Percentiles rank a stretch among this genome's conserved stretches.
Conservation (phyloP, 2,888 invertebrate genomes). For the Eudasyphora cyanicolor region DNA sequence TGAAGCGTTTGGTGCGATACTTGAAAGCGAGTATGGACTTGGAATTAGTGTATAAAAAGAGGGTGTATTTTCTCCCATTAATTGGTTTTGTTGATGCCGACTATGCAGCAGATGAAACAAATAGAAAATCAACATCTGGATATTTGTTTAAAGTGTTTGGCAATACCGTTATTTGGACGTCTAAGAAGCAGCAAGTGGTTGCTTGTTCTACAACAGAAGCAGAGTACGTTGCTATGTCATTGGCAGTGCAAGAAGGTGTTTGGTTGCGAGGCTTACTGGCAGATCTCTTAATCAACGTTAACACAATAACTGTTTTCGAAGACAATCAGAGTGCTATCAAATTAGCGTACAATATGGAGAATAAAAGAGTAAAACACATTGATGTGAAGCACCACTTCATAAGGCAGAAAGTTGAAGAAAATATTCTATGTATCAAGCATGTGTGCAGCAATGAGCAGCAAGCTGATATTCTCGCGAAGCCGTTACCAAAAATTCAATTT, state of each 20-base stretch:
- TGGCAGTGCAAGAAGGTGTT: constrained; percentile 53
- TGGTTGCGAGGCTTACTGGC: constrained; percentile 36
- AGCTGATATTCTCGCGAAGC: not conserved
- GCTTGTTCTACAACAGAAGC: constrained; percentile 62
- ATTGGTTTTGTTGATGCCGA: constrained; percentile 56
- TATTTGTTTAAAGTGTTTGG: constrained; percentile 47
- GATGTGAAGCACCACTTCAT: constrained; percentile 48
- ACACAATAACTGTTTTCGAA: constrained; percentile 31
- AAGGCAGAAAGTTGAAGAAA: constrained; percentile 13
- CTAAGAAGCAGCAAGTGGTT: constrained; percentile 52
- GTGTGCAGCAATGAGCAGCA: not conserved
- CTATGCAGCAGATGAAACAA: constrained; percentile 51
- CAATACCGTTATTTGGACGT: constrained; percentile 53
- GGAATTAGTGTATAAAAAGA: constrained; percentile 4
- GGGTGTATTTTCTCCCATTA: not conserved
- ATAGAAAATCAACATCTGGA: constrained; percentile 51
- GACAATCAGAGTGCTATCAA: constrained; percentile 53
- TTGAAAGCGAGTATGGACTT: constrained; percentile 20
- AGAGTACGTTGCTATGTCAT: constrained; percentile 57
- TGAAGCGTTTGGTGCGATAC: constrained; percentile 14
- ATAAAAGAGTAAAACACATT: constrained; percentile 41
- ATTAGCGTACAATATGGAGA: constrained; percentile 40
- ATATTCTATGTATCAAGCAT: not conserved
- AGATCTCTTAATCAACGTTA: not conserved
- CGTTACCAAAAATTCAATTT: too few relatives aligned